Evolutionary conservation across 2,888 invertebrate genomes (phyloP), one percentile per base, ranked within the genome.

Genomic region (Erebia ligea): DNA sequence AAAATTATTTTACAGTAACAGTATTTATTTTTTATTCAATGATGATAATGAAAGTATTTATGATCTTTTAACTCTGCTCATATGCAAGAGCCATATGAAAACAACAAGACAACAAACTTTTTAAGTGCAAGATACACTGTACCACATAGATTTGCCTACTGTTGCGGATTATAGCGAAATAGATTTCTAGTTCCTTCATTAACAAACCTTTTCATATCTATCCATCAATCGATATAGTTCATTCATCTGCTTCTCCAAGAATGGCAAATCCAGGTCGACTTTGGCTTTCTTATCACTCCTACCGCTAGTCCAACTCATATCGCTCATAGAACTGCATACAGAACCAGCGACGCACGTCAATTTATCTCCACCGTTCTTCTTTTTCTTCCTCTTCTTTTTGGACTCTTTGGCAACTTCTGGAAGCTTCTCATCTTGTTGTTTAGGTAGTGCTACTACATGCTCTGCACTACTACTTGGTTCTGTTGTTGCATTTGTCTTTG

Each of bases 191-290:
- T n/a, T n/a, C n/a, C n/a, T 10, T 5, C 17, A 6, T 54, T 48
- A 17, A 76, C 77, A 75, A 70, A 90, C 91, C 85, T 79, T 81
- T 67, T 84, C 85, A 67, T 82, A 78, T 69, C 81, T 87, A 54
- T 89, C 90, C 72, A 94, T 79, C 64, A 94, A 84, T 64, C 95
- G 80, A 57, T 89, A 88, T 70, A 95, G 69, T 75, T 95, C 95
- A 69, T 95, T 95, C 61, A 95, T 76, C 42, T 93, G 89, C 50
- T 94, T 86, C 81, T 95, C 95, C 71, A 95, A 73, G 34, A 91
- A 88, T 57, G 89, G 76, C 77, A 89, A 76, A 80, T 94, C 84
- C 71, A 91, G 56, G 1, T 73, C 75, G 0, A 71, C 5, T n/a
- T 75, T 82, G 19, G 78, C 78, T 0, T 77, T 78, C 34, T 73